Base-by-base conservation (phyloP, 2,888 invertebrate genomes). In the Slavum lentiscoides region DNA sequence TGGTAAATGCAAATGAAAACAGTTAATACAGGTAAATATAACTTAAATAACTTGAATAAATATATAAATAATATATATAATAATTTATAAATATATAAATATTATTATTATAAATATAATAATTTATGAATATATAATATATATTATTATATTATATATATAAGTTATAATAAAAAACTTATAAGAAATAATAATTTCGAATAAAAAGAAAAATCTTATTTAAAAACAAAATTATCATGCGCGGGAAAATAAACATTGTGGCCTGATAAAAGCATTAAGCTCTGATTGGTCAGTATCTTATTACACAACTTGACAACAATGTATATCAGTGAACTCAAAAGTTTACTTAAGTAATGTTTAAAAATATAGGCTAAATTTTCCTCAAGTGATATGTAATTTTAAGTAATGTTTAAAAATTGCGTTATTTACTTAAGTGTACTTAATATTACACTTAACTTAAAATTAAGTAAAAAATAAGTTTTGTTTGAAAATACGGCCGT, bases 271-370 rank as follows among this genome's bases (percentile, higher is more conserved):
- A 59, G 59, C 59, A 59, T 59, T 59, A 59, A 15, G n/a, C 59
- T 59, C n/a, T 59, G 59, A 59, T 59, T 17, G 59, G 59, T 59
- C 55, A 55, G 55, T 55, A 59, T 59, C 59, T 59, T 59, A 59
- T 59, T n/a, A 59, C 59, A 59, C 59, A 59, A 59, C 59, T 59
- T 59, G n/a, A 59, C 59, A 59, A 59, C 59, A 59, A 59, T 59
- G n/a, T 59, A 59, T 59, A 59, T 59, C 59, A 59, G 59, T 59
- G n/a, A n/a, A 59, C n/a, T n/a, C 19, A 59, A 59, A 59, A 59
- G n/a, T n/a, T 59, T 15, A n/a, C 59, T 59, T 55, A 59, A 59
- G 59, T 59, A n/a, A 9, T 59, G 59, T 59, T 59, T 59, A 59
- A 59, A 59, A 59, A 59, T 59, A 59, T 59, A 59, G 59, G 59